These are phyloP conservation scores for Dipodomys spectabilis DNA, from an alignment of 2,113 vertebrate genomes.

Conservation along the genomic window DNA sequence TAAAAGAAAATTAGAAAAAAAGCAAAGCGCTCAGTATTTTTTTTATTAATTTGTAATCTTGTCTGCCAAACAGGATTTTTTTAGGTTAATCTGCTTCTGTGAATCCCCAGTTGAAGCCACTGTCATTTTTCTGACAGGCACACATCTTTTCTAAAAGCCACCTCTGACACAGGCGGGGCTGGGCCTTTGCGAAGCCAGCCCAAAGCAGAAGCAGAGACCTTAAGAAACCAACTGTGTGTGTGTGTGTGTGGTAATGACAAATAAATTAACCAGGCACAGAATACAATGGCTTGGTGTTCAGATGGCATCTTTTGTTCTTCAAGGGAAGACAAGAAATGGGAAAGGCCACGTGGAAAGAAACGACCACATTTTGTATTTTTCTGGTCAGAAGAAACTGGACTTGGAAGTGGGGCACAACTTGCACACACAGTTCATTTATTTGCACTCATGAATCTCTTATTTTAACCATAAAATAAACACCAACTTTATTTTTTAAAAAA, in stretches of 20 bases:
- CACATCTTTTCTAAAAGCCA: not conserved
- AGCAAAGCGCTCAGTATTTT: not conserved
- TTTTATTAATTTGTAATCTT: slow-evolving; percentile 58
- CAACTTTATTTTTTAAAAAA: no score
- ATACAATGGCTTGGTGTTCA: not conserved
- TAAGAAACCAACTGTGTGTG: not conserved
- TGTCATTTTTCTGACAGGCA: not conserved
- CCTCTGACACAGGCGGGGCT: not conserved
- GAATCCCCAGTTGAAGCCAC: slow-evolving; percentile 1
- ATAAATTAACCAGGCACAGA: slow-evolving; percentile 58
- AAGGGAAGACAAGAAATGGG: slow-evolving; percentile 63
- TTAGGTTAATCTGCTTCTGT: slow-evolving; percentile 60
- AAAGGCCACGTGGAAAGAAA: not conserved
- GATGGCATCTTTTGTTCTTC: slow-evolving; percentile 63
- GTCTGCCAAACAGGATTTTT: slow-evolving; percentile 19
- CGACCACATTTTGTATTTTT: slow-evolving; percentile 4
- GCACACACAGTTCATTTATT: no score
- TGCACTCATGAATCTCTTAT: no score
- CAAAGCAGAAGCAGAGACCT: slow-evolving; percentile 25
- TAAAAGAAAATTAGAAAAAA: slow-evolving; percentile 75
- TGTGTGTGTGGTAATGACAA: not conserved
- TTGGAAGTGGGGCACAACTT: not conserved
- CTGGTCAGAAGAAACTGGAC: slow-evolving; percentile 81
- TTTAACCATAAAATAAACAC: no score
- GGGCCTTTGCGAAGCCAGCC: slow-evolving; percentile 4